Evolutionary conservation across 2,888 invertebrate genomes (phyloP).

Genomic region (Subacronicta megacephala): DNA sequence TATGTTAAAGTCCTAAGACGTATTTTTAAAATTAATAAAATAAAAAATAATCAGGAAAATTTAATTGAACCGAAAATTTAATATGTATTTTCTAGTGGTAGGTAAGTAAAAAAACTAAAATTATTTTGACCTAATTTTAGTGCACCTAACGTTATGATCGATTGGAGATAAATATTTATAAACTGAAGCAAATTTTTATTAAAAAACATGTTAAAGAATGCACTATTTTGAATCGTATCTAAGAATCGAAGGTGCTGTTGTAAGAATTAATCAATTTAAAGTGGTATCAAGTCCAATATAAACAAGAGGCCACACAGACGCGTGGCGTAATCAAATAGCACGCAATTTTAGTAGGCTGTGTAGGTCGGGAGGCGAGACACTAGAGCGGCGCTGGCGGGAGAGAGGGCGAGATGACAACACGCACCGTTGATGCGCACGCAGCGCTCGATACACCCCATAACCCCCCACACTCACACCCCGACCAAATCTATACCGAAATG

Average conservation of each 20-base stretch:
- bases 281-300: conserved; percentile 86
- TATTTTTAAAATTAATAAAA: no score
- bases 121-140: conserved; percentile 6
- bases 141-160: not conserved
- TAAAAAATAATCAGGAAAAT: no score
- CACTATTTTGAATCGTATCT: conserved; percentile 59
- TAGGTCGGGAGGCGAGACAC: conserved; percentile 64
- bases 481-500: conserved; percentile 79
- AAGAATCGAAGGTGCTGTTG: conserved; percentile 78
- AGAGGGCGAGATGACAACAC: conserved; percentile 74
- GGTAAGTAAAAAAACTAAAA: not conserved
- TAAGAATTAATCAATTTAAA: conserved; percentile 87
- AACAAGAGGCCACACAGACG: conserved; percentile 85
- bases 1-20: no score
- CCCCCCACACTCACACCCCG: conserved; percentile 74
- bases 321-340: conserved; percentile 82
- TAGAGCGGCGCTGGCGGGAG: conserved; percentile 50
- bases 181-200: not conserved
- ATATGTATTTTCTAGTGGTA: no score
- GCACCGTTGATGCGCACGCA: conserved; percentile 77
- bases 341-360: conserved; percentile 79
- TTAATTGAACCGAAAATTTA: no score
- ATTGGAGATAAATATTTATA: not conserved
- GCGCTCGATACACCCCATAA: conserved; percentile 76
- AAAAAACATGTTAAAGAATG: conserved; percentile 32